Evolutionary conservation across 2,888 invertebrate species (phyloP), one percentile per base, ranked within the genome.

Genomic region (Melanchra persicariae): DNA sequence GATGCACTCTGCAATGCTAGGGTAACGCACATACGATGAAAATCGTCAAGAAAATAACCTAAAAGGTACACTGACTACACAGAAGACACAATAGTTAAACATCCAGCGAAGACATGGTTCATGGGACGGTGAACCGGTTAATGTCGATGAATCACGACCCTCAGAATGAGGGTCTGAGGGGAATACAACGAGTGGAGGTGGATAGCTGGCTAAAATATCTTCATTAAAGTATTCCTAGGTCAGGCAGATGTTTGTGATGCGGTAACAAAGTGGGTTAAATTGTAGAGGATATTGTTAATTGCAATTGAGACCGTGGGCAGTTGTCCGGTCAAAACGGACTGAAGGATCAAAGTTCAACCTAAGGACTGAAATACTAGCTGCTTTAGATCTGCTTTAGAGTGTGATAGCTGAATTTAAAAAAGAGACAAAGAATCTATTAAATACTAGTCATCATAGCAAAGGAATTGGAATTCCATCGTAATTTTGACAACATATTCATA

Each of bases 211-310:
- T 26, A 54, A 54, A 22, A 54, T 24, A 43, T 71, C 55, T 34
- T 67, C 4, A 52, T 51, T 26, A 54, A 45, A 26, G 49, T 62
- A 47, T 58, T 77, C 60, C 55, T 70, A 69, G 74, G 76, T 64
- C 59, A 60, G 22, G 60, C 78, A 78, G 77, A 73, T 77, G 77
- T 63, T 72, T 6, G 49, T 40, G 54, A 47, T 30, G 34, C 19
- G 8, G 47, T 19, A 45, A 5, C 22, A 47, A 69, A 51, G 62
- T 61, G 30, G 51, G 17, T 62, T 65, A 34, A 77, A 77, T 75
- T 55, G 45, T 51, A 15, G 8, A 76, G 63, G 58, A 76, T 76
- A 60, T 43, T 51, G 43, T 76, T 70, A 49, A 76, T 75, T 76
- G 34, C 15, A 54, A 70, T 59, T 59, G 47, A 59, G 51, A 34